phyloP scores from a whole-genome alignment of 2,888 invertebrate genomes.

The Chrysotoxum bicinctum region DNA sequence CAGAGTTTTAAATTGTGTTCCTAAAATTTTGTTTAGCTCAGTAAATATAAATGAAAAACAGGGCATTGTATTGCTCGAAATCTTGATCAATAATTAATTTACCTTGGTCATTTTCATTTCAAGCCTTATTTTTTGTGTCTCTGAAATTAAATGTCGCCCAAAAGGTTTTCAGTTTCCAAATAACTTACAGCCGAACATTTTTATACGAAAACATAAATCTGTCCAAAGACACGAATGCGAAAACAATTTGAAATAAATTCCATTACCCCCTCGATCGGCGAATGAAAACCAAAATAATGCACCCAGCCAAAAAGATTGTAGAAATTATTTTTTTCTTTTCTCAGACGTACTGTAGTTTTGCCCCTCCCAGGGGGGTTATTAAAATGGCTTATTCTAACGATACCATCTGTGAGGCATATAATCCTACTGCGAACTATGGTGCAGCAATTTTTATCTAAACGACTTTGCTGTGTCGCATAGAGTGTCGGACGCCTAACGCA shows the following conservation, averaged over 20 bases:
- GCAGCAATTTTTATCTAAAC: conserved; percentile 16
- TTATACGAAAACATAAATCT: conserved; percentile 45
- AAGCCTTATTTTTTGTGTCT: not conserved
- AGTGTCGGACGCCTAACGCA: conserved; percentile 64
- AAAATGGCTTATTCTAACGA: conserved; percentile 62
- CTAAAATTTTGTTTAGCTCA: no score
- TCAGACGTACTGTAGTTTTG: conserved; percentile 1
- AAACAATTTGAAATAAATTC: conserved; percentile 66
- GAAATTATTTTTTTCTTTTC: conserved; percentile 42
- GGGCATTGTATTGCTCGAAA: not conserved
- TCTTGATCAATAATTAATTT: not conserved
- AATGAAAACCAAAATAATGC: not conserved
- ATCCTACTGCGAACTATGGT: not conserved
- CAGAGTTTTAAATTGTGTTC: no score
- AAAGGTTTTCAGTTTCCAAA: not conserved
- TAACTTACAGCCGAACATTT: conserved; percentile 14
- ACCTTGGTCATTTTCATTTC: not conserved
- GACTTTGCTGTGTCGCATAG: conserved; percentile 28
- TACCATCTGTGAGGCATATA: conserved; percentile 55
- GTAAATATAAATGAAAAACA: no score
- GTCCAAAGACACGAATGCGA: conserved; percentile 54
- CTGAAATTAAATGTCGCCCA: not conserved
- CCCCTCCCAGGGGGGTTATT: conserved; percentile 69
- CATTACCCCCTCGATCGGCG: not conserved
- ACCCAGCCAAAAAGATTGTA: conserved; percentile 39